Evolutionary conservation across 1,140 invertebrate species (phyloP), one percentile per base, ranked within the genome.

Genomic region (Dreissena polymorpha): DNA sequence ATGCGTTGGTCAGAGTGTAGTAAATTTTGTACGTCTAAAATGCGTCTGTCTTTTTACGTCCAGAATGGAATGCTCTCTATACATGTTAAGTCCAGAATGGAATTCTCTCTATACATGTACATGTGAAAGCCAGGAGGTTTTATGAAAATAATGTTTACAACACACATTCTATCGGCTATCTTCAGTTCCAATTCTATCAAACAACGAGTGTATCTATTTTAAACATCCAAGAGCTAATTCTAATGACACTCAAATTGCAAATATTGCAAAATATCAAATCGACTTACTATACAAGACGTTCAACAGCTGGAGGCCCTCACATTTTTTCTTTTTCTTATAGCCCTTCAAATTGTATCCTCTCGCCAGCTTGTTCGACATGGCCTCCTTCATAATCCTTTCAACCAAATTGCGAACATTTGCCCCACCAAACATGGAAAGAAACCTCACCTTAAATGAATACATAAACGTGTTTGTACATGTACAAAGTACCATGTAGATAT

Each of bases 381-480:
- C 23, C 70, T 72, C 49, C 23, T 68, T 72, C 49, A 72, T 49
- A 27, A 72, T 18, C 10, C 70, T 27, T 27, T 72, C 70, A 72
- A 72, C 70, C 5, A 27, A 49, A 6, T 72, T 27, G 12, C 70
- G 49, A 27, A 72, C 70, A 51, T 72, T 49, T 3, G 18, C 70
- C 70, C 70, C 70, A 72, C 70, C 10, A 72, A 72, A 72, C 70
- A 72, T 72, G 12, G 70, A 72, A 72, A 72, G 70, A 27, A 49
- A 49, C 70, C 70, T 13, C 70, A 72, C 70, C 49, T 72, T 72
- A 72, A 72, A 72, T 49, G 23, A 72, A 72, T 49, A 72, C 70
- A 72, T 72, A 49, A 72, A 72, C 70, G 8, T 72, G 27, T 72
- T 72, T 49, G 39, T 39, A 39, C 39, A 39, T 49, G 39, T 39